A percentile compares a stretch with the other conserved stretches of the same genome.
Evolutionary conservation across 2,888 invertebrate species (phyloP).

Genomic region (Tiphia femorata): DNA sequence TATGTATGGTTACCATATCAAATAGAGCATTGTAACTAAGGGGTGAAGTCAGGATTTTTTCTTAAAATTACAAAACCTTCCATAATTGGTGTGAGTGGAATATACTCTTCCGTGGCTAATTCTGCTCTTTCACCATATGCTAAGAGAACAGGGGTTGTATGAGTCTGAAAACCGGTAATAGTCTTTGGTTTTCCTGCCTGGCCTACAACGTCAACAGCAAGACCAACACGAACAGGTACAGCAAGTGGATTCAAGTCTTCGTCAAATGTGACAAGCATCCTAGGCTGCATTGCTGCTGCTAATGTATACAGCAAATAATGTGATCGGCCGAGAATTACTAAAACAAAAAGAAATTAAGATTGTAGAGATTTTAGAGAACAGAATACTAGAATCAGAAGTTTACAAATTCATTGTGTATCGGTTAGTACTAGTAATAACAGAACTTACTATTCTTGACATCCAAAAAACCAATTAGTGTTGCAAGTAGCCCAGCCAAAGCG

Average conservation of each 20-base stretch:
- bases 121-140: conserved; percentile 98
- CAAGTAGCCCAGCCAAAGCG: conserved; percentile 94
- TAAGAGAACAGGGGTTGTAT: conserved; percentile 97
- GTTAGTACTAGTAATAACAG: background rate
- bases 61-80: conserved; percentile 99
- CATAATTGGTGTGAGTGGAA: conserved; percentile 94
- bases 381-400: too few relatives aligned
- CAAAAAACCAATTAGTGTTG: conserved; percentile 93
- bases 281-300: conserved; percentile 98
- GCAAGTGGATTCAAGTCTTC: conserved; percentile 94
- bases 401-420: background rate
- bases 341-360: conserved; percentile 48
- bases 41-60: conserved; percentile 83
- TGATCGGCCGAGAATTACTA: conserved; percentile 92
- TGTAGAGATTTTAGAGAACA: too few relatives aligned
- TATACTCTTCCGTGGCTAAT: conserved; percentile 97
- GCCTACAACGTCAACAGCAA: conserved; percentile 98
- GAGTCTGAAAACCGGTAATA: conserved; percentile 99
- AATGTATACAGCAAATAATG: conserved; percentile 96
- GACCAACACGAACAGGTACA: conserved; percentile 91
- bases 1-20: conserved; percentile 12
- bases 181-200: conserved; percentile 99
- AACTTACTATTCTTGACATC: conserved; percentile 95
- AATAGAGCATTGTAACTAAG: conserved; percentile 54
- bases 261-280: conserved; percentile 98